Conservation (phyloP, 1,140 invertebrate genomes). For the Melanaphis sacchari region DNA sequence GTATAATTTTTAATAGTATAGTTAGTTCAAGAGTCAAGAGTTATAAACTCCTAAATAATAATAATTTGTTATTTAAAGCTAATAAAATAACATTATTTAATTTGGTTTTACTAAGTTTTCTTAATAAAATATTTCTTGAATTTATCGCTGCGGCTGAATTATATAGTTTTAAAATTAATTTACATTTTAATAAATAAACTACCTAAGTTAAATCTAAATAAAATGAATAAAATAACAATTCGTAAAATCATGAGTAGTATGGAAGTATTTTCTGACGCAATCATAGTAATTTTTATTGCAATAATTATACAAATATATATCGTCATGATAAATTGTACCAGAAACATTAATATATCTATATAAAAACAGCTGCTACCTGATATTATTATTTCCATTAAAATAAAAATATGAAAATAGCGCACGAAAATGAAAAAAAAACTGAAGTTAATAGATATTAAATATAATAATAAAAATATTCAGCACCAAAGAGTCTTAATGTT, state of each 20-base stretch:
- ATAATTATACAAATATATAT: background rate
- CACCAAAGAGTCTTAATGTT: background rate
- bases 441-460: background rate
- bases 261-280: background rate
- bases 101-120: background rate
- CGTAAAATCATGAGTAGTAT: background rate
- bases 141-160: background rate
- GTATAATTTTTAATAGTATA: background rate
- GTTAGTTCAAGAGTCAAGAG: background rate
- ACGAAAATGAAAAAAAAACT: background rate
- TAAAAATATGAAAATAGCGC: background rate
- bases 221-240: background rate
- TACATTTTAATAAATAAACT: background rate
- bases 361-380: background rate
- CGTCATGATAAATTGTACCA: background rate
- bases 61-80: background rate
- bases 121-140: background rate
- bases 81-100: constrained; percentile 1
- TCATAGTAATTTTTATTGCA: background rate
- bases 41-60: background rate
- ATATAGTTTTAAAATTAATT: background rate
- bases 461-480: background rate
- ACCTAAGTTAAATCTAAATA: background rate
- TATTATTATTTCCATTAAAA: background rate
- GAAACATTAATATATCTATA: background rate